Conservation (phyloP, 2,797 vertebrate species). For the Manis javanica region DNA sequence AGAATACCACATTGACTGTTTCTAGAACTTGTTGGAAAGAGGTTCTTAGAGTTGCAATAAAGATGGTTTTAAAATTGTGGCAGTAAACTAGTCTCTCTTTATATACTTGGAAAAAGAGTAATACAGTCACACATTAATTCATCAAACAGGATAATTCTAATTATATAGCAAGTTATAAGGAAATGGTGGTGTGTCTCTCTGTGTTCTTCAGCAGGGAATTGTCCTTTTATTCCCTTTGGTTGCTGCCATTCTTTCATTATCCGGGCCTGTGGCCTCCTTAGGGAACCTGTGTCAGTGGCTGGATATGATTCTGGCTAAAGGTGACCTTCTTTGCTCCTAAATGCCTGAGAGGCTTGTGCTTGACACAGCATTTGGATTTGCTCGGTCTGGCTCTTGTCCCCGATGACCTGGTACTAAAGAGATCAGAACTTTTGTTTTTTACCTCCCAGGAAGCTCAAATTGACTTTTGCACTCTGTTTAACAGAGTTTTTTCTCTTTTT, state of each 20-base stretch:
- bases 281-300: not conserved
- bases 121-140: not conserved
- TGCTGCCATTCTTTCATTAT: not conserved
- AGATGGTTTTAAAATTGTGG: not conserved
- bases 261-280: not conserved
- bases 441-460: not conserved
- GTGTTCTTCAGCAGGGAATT: not conserved
- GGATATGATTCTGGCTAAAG: not conserved
- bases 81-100: not conserved
- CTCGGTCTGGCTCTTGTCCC: not conserved
- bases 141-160: not conserved
- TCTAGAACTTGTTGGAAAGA: constrained; percentile 6
- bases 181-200: not conserved
- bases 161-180: not conserved
- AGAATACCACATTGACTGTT: not conserved
- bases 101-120: not conserved
- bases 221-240: not conserved
- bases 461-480: constrained; percentile 6
- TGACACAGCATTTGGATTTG: not conserved
- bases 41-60: not conserved
- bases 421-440: not conserved
- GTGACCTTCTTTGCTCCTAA: not conserved
- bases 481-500: not conserved
- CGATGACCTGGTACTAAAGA: not conserved
- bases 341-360: not conserved